Conservation (phyloP, 2,888 invertebrate species). For the Cremastinae sp. region DNA sequence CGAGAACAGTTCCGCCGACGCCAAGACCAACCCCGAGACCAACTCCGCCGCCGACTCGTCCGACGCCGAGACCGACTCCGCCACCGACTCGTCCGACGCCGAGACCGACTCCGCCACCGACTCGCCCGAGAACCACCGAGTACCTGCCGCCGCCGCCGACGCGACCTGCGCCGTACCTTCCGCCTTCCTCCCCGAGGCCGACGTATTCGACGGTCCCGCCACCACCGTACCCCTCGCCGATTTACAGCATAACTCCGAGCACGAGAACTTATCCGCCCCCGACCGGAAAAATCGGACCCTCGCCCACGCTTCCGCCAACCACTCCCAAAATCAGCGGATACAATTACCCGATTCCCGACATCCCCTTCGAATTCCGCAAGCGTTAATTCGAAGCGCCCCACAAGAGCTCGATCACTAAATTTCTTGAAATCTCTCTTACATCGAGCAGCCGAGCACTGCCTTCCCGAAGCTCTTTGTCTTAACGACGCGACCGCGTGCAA, state of each 20-base stretch:
- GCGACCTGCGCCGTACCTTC: conserved; percentile 50
- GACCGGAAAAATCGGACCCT: conserved; percentile 72
- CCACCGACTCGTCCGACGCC: not conserved
- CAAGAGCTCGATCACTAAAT: not conserved
- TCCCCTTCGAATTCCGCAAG: conserved; percentile 73
- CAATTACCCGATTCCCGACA: conserved; percentile 75
- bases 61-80: too few species aligned
- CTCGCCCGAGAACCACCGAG: not conserved
- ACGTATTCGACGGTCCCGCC: conserved; percentile 73
- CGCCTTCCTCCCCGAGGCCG: conserved; percentile 72
- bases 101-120: not conserved
- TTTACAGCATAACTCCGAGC: conserved; percentile 71
- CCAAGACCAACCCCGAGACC: too few species aligned
- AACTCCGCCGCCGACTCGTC: not conserved
- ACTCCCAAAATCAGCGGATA: conserved; percentile 73
- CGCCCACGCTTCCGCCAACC: conserved; percentile 74
- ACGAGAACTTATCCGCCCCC: conserved; percentile 68
- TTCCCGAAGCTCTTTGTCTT: conserved; percentile 31
- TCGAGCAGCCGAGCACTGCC: conserved; percentile 14
- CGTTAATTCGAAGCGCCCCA: conserved; percentile 64
- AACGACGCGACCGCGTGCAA: conserved; percentile 29
- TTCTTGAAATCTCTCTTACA: not conserved
- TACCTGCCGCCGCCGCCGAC: not conserved
- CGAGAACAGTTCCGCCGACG: not conserved
- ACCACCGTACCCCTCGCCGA: conserved; percentile 78